Base-by-base conservation (phyloP, 2,888 invertebrate species). In the Patella pellucida region DNA sequence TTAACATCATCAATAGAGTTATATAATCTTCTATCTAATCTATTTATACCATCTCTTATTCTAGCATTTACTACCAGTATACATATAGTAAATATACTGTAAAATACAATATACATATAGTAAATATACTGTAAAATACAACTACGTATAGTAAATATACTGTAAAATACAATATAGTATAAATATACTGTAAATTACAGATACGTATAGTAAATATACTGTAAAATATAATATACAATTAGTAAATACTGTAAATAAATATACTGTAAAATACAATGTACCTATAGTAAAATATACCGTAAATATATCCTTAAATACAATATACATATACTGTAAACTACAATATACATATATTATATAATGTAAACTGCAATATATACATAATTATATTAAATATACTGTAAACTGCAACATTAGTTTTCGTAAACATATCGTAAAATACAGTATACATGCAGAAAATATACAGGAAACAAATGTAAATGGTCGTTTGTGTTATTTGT, bases 41-140 rank as follows among this genome's bases (percentile, higher is more conserved):
- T 19, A 23, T n/a, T 14, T 19, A 62, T 19, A 23, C 62, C 62
- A 62, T n/a, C 14, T 11, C 23, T 14, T 3, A 62, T 62, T 15
- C 23, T 62, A 62, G 62, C 19, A 1, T 62, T 62, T 11, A 62
- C 62, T 62, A 23, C 23, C 62, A 62, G 19, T 62, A 62, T 62
- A 62, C 62, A 62, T 19, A 62, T 62, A 62, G 23, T 23, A 62
- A 62, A 62, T 62, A 62, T 62, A 62, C 62, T 62, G 62, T 0
- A 62, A 62, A 62, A 19, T 19, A 62, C 19, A 62, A 62, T 19
- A 56, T 56, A 56, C n/a, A n/a, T n/a, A 5, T n/a, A 56, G 19
- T 56, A 56, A 56, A 56, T 56, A 14, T 7, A 56, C 56, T 56
- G 56, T 5, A 2, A 54, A 16, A 4, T 16, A 16, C 15, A 15